Base-by-base conservation (phyloP, 2,888 invertebrate genomes). In the Limenitis camilla region DNA sequence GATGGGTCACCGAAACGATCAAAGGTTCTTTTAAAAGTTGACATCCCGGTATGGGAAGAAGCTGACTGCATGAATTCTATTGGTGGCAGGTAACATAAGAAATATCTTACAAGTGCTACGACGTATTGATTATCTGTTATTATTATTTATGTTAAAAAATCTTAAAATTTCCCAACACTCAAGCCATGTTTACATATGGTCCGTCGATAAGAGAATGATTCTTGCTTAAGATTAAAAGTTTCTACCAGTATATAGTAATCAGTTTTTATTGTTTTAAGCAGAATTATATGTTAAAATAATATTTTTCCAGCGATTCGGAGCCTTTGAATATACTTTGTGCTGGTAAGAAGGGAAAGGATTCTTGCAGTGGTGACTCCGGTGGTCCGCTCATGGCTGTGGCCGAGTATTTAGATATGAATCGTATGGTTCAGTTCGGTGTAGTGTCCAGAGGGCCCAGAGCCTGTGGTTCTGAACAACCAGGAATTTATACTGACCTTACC, bases 311-410 rank as follows among this genome's bases (percentile, higher is more conserved):
- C n/a, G n/a, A n/a, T n/a, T n/a, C n/a, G n/a, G n/a, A n/a, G n/a
- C n/a, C 49, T 11, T n/a, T 35, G 5, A 52, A 59, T 2, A 46
- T 48, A 72, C 81, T 9, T 71, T 87, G 68, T 47, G 70, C 63
- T 10, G 90, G 90, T 0, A 72, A 71, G 30, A 73, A 74, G 35
- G 73, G 74, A 0, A 78, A 81, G 42, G 92, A 92, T 63, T 90
- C 91, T n/a, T 92, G 92, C 59, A 71, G 76, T 30, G 92, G 92
- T 0, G 92, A 92, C 61, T 91, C 91, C 32, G 92, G 92, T 8
- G 92, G 92, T 0, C 92, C 92, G 0, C 69, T 92, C 39, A 86
- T 89, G 76, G 55, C 66, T 2, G 61, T 69, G 4, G 58, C 58
- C 3, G 7, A 40, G 4, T 51, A 60, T 47, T 45, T 49, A 2